Percentiles rank a stretch among this genome's conserved stretches.
Evolutionary conservation across 2,797 vertebrate genomes (phyloP).

Genomic region (Astyanax mexicanus): DNA sequence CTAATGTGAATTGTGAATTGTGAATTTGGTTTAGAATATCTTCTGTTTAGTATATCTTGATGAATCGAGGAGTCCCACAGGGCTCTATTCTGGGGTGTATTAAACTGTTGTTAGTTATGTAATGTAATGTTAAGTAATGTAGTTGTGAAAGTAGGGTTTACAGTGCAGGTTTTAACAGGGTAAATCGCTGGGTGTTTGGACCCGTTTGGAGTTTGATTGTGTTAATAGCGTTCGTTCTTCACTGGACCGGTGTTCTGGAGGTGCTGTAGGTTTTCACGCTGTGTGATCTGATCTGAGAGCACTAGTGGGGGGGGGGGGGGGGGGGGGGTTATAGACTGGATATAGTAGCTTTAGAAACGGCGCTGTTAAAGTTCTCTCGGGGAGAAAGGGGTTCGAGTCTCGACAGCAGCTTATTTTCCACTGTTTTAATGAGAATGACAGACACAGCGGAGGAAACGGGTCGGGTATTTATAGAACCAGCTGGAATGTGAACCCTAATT

Average conservation of each 20-base stretch:
- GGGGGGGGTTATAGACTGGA: constrained; percentile 18
- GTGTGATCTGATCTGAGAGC: neutral
- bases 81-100: too few species aligned
- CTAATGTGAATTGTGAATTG: too few species aligned
- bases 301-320: too few species aligned
- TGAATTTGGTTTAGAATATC: too few species aligned
- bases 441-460: constrained; percentile 86
- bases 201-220: neutral
- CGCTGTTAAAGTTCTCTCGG: constrained; percentile 36
- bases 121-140: too few species aligned
- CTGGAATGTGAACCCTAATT: constrained; percentile 90
- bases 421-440: constrained; percentile 91
- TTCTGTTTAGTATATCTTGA: too few species aligned
- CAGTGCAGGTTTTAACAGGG: too few species aligned
- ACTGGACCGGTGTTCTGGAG: constrained; percentile 2
- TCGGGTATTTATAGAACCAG: constrained; percentile 91
- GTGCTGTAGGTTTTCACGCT: neutral
- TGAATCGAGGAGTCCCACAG: too few species aligned
- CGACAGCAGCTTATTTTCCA: constrained; percentile 77
- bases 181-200: neutral
- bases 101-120: too few species aligned
- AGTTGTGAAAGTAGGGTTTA: too few species aligned
- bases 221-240: neutral
- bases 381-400: constrained; percentile 45
- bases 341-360: constrained; percentile 35